These are phyloP conservation scores for Furcifer pardalis DNA, from an alignment of 2,797 vertebrate genomes.

Conservation along the genomic window DNA sequence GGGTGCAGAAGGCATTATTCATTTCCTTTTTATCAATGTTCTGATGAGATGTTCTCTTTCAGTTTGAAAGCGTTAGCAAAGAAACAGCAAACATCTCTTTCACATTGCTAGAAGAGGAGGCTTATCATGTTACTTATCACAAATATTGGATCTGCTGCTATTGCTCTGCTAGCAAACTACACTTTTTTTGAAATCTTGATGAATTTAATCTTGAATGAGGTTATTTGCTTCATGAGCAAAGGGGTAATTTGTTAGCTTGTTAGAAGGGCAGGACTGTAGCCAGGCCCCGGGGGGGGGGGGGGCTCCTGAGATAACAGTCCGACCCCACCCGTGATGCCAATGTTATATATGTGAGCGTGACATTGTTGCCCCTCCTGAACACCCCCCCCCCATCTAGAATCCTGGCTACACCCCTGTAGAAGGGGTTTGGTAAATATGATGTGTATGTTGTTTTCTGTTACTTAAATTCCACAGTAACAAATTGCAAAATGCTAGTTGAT, in stretches of 20 bases:
- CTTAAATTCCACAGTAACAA: constrained; percentile 14
- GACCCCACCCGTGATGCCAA: too few species aligned
- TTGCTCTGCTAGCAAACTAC: neutral
- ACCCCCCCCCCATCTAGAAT: too few species aligned
- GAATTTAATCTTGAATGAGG: neutral
- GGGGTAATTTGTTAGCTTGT: constrained; percentile 1
- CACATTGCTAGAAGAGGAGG: neutral
- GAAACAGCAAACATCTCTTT: neutral
- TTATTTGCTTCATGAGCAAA: neutral
- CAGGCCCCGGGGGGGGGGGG: too few species aligned
- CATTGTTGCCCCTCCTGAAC: too few species aligned
- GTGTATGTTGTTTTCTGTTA: neutral
- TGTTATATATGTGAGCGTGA: too few species aligned
- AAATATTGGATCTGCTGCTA: neutral
- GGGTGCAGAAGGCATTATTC: neutral
- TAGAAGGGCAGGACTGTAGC: too few species aligned
- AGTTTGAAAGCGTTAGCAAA: neutral
- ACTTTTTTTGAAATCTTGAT: neutral
- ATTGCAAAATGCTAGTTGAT: constrained; percentile 1
- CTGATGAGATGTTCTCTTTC: neutral
- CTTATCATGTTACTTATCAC: too few species aligned
- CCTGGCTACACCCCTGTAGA: too few species aligned
- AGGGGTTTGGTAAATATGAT: neutral
- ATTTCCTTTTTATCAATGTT: neutral
- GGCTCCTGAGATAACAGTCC: too few species aligned